These are phyloP conservation scores for Lipotes vexillifer DNA, from an alignment of 2,113 vertebrate species.

Conservation along the genomic window DNA sequence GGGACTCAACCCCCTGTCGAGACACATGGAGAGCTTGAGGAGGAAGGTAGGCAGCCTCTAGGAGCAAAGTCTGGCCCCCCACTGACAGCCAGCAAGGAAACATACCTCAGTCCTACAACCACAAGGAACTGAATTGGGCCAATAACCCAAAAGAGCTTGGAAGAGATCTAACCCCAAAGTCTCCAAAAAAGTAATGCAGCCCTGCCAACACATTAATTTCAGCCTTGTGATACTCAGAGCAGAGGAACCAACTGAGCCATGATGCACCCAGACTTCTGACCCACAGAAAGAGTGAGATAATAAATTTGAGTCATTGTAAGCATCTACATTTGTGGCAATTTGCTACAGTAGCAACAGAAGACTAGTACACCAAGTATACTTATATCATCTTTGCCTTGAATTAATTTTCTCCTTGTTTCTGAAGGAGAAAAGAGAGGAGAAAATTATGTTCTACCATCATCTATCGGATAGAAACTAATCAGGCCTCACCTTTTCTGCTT, in stretches of 20 bases:
- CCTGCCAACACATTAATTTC: neutral
- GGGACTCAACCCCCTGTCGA: neutral
- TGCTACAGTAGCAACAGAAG: neutral
- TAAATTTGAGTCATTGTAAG: neutral
- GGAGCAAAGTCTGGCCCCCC: neutral
- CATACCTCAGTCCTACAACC: neutral
- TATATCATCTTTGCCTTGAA: neutral
- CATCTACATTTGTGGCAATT: neutral
- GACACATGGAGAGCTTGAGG: neutral
- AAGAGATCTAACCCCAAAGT: neutral
- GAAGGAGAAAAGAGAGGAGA: neutral
- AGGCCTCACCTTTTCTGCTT: neutral
- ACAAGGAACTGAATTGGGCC: neutral
- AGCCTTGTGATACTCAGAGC: neutral
- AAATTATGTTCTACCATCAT: neutral
- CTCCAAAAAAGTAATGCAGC: neutral
- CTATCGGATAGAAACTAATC: neutral
- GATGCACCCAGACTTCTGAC: neutral
- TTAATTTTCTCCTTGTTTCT: neutral
- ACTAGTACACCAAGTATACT: neutral
- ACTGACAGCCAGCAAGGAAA: neutral
- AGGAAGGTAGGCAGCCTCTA: neutral
- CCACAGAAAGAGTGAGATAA: neutral
- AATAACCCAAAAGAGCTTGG: neutral
- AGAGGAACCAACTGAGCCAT: neutral